A percentile compares a stretch with the other conserved stretches of the same genome.
Conservation (phyloP, 2,797 vertebrate species). For the Diceros bicornis region DNA sequence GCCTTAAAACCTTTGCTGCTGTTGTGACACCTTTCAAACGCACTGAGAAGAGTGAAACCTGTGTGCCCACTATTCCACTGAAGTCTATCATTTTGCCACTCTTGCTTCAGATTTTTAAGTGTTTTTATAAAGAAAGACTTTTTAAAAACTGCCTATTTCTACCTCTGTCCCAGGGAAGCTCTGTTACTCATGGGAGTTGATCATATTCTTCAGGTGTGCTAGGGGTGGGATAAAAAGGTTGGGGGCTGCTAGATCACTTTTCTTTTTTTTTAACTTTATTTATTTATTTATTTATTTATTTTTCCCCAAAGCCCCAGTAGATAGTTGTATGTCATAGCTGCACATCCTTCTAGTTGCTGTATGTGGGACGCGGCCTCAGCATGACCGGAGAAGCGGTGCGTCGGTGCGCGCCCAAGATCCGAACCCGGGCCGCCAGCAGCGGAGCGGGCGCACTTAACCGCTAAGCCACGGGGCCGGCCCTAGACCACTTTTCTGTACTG, state of each 20-base stretch:
- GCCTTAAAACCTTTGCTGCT: neutral
- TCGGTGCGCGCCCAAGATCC: too few relatives aligned
- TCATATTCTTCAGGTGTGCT: neutral
- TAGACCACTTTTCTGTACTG: neutral
- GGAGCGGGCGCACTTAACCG: too few relatives aligned
- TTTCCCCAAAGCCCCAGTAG: too few relatives aligned
- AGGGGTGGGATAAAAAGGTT: neutral
- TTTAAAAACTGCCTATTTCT: neutral
- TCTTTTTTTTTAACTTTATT: too few relatives aligned
- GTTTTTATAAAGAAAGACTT: neutral
- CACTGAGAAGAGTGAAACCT: neutral
- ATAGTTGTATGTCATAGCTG: too few relatives aligned
- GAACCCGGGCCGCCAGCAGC: too few relatives aligned
- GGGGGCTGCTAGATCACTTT: neutral
- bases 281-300: too few relatives aligned
- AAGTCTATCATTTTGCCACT: conserved; percentile 21
- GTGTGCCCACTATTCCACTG: neutral
- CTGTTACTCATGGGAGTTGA: neutral
- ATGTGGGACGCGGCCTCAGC: too few relatives aligned
- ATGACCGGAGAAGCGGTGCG: too few relatives aligned
- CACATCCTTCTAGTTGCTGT: too few relatives aligned
- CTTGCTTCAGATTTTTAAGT: conserved; percentile 36
- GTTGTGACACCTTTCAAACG: neutral
- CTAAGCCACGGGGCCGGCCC: too few relatives aligned
- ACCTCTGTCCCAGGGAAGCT: neutral